Percentiles rank a stretch among this genome's conserved stretches.
These are phyloP conservation scores for Melanotaenia duboulayi DNA, from an alignment of 2,113 vertebrate genomes.

Conservation along the genomic window DNA sequence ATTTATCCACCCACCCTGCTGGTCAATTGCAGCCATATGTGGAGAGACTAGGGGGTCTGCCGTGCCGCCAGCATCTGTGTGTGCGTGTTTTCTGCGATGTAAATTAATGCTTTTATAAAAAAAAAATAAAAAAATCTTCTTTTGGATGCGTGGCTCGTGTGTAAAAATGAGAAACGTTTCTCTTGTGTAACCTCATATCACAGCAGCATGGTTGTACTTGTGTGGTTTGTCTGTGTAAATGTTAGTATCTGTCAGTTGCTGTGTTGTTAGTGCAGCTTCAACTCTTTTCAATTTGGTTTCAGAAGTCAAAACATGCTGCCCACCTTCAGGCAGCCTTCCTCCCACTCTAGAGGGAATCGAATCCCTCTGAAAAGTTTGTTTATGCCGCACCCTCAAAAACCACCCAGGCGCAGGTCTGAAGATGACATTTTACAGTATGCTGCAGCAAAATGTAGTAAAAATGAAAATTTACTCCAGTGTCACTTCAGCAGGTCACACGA, in stretches of 20 bases:
- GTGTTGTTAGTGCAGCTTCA: conserved; percentile 52
- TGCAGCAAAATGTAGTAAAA: conserved; percentile 15
- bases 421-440: conserved; percentile 26
- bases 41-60: conserved; percentile 74
- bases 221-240: conserved; percentile 63
- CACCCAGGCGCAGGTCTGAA: conserved; percentile 46
- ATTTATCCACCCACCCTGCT: conserved; percentile 73
- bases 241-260: conserved; percentile 54
- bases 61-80: conserved; percentile 50
- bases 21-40: conserved; percentile 82
- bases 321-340: conserved; percentile 42
- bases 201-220: conserved; percentile 27
- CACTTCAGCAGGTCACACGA: not conserved
- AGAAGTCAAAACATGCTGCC: conserved; percentile 58
- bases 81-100: conserved; percentile 43
- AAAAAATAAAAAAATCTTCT: not conserved
- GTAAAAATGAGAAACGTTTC: not conserved
- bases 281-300: conserved; percentile 64
- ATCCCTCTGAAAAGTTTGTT: conserved; percentile 45
- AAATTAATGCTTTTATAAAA: conserved; percentile 15
- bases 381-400: conserved; percentile 51
- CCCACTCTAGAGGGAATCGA: conserved; percentile 37
- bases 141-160: conserved; percentile 1
- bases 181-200: conserved; percentile 9
- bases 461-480: conserved; percentile 12